These are phyloP conservation scores for Danio kyathit DNA, from an alignment of 2,797 vertebrate species.

Conservation along the genomic window DNA sequence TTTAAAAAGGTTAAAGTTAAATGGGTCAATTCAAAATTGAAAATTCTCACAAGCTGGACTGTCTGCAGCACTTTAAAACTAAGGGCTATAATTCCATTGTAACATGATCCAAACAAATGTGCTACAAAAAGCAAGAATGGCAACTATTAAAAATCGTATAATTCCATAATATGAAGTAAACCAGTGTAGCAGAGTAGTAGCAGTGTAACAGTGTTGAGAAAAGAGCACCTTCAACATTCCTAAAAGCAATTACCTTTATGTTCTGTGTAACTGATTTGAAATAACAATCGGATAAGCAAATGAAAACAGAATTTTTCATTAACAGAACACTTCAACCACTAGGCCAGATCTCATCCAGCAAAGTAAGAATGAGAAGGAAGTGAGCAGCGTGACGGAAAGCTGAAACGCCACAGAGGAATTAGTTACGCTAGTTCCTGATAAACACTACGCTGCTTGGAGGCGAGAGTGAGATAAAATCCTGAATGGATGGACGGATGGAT, in stretches of 20 bases:
- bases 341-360: not conserved
- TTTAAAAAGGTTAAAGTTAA: too few relatives aligned
- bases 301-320: not conserved
- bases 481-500: constrained; percentile 20
- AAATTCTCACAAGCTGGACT: too few relatives aligned
- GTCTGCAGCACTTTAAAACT: too few relatives aligned
- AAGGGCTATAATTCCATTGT: too few relatives aligned
- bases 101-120: too few relatives aligned
- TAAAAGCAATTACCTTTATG: not conserved
- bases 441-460: not conserved
- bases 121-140: too few relatives aligned
- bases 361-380: not conserved
- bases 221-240: not conserved
- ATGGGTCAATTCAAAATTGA: too few relatives aligned
- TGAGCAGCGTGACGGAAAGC: not conserved
- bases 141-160: not conserved
- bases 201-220: not conserved
- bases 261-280: not conserved
- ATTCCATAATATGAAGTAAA: too few relatives aligned
- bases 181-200: too few relatives aligned
- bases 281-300: not conserved
- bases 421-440: constrained; percentile 8
- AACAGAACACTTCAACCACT: not conserved
- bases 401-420: not conserved
- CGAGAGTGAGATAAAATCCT: constrained; percentile 6